Percentiles rank a stretch among this genome's conserved stretches.
Conservation (phyloP, 2,888 invertebrate species). For the Sepioteuthis lessoniana region DNA sequence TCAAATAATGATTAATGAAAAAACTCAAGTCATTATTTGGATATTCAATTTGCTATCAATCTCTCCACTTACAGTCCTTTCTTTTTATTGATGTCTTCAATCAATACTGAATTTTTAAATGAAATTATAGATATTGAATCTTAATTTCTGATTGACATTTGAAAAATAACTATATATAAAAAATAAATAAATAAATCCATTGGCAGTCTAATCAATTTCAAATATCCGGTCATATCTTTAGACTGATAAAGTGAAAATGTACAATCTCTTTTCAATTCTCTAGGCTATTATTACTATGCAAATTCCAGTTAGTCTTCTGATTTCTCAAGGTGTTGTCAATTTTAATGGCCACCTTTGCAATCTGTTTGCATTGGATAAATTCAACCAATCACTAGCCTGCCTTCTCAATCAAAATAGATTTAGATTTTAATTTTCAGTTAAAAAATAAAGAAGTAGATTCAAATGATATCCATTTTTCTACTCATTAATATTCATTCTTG, state of each 20-base stretch:
- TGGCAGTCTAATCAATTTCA: constrained; percentile 9
- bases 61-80: background rate
- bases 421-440: no score
- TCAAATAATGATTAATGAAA: background rate
- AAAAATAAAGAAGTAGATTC: no score
- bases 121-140: constrained; percentile 33
- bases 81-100: background rate
- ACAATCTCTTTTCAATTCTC: background rate
- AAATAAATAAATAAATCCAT: no score
- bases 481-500: no score
- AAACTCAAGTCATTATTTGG: background rate
- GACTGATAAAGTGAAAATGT: background rate
- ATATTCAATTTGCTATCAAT: constrained; percentile 15
- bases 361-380: background rate
- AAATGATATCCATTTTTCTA: no score
- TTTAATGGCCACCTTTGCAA: background rate
- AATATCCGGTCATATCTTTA: background rate
- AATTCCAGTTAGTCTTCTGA: background rate
- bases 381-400: background rate
- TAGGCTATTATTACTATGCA: background rate
- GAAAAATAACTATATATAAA: background rate
- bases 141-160: constrained; percentile 23
- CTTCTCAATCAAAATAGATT: no score
- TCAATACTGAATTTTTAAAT: background rate
- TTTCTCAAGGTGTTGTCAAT: background rate